Percentiles rank a stretch among this genome's conserved stretches.
phyloP scores from a whole-genome alignment of 2,888 invertebrate genomes.

The Empis livida region DNA sequence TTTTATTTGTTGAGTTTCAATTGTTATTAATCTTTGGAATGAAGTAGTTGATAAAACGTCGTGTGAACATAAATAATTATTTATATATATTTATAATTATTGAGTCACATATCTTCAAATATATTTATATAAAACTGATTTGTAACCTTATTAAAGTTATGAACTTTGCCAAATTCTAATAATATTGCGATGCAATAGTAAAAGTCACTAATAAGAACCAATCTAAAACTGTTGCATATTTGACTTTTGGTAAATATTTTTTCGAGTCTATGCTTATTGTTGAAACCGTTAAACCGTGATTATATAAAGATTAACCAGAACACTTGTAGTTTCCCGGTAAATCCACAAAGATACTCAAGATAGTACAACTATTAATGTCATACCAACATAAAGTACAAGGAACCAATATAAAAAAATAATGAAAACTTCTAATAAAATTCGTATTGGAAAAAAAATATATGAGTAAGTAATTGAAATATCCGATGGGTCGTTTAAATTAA shows the following conservation, averaged over 20 bases:
- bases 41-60: no score
- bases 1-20: conserved; percentile 54
- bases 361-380: conserved; percentile 94
- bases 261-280: conserved; percentile 83
- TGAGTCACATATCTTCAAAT: neutral
- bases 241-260: conserved; percentile 81
- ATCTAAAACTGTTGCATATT: conserved; percentile 87
- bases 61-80: conserved; percentile 21
- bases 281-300: conserved; percentile 88
- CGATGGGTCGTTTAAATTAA: conserved; percentile 88
- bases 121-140: neutral
- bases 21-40: no score
- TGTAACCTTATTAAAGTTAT: conserved; percentile 79
- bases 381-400: conserved; percentile 94
- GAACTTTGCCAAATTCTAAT: conserved; percentile 87
- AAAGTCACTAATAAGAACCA: conserved; percentile 88
- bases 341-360: conserved; percentile 99
- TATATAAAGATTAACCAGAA: conserved; percentile 84
- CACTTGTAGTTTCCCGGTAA: conserved; percentile 89
- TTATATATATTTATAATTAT: conserved; percentile 41
- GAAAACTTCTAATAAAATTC: no score
- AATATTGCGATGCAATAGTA: conserved; percentile 86
- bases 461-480: conserved; percentile 90
- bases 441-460: no score
- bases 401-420: conserved; percentile 52